Evolutionary conservation across 2,113 vertebrate genomes (phyloP).

Genomic region (Prochilodus magdalenae): DNA sequence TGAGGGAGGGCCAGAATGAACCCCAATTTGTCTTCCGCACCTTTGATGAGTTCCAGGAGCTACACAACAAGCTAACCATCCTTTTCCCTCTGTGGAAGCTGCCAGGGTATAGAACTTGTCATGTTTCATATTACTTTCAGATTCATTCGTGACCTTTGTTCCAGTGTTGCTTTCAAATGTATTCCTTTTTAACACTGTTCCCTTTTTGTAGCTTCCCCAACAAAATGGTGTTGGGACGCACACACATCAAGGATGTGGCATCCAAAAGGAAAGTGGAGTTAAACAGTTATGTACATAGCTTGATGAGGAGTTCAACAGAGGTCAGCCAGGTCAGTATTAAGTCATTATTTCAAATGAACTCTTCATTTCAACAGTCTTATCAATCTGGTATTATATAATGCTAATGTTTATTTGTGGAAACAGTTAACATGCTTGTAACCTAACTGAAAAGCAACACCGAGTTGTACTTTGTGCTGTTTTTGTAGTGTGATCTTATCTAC

Average conservation of each 20-base stretch:
- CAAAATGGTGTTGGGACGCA: conserved; percentile 95
- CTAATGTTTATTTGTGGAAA: neutral
- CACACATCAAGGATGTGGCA: conserved; percentile 97
- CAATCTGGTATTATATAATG: no score
- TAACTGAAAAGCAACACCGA: neutral
- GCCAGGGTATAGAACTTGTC: conserved; percentile 81
- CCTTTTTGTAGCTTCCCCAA: conserved; percentile 85
- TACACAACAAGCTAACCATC: conserved; percentile 96
- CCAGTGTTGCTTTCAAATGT: neutral
- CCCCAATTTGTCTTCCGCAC: conserved; percentile 95
- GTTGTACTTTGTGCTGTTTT: conserved; percentile 22
- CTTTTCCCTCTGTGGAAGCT: conserved; percentile 97
- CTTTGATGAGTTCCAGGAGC: conserved; percentile 98
- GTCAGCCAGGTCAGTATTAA: conserved; percentile 85
- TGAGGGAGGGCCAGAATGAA: conserved; percentile 90
- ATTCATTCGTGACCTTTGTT: neutral
- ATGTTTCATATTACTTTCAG: neutral
- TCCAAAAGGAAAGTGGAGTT: conserved; percentile 95
- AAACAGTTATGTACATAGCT: conserved; percentile 92
- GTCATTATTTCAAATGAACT: no score
- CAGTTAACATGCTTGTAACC: no score
- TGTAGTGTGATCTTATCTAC: conserved; percentile 95
- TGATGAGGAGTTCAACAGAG: conserved; percentile 90
- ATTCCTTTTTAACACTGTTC: neutral
- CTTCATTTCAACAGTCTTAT: no score